Evolutionary conservation across 2,888 invertebrate genomes (phyloP), one percentile per base, ranked within the genome.

Genomic region (Lottia gigantea): DNA sequence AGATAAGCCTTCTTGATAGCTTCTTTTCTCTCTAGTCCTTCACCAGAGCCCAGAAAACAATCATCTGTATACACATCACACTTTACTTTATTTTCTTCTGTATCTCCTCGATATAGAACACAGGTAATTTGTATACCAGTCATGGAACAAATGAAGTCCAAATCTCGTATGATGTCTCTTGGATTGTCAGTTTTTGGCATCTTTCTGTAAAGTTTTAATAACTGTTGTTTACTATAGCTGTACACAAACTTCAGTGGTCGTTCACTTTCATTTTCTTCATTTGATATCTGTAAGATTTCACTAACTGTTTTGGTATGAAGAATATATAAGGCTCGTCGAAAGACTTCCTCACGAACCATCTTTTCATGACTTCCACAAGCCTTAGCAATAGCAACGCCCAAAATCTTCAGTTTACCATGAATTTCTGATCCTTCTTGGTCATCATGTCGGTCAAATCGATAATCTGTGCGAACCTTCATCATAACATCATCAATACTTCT

Each of bases 221-320:
- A 14, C 23, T 55, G 19, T 19, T 55, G 12, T 23, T 23, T 55
- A 12, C 19, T 23, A 14, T 23, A 55, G 14, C 23, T 55, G 12
- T 23, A 19, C 0, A 55, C 55, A 55, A 55, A 55, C 15, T 55
- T 55, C 8, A 14, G 19, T 55, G 19, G 19, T 12, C 19, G 19
- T 12, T 23, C 23, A 23, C 14, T 23, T 11, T 11, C 55, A 55
- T 55, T 55, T 55, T 23, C 23, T 55, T 55, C 23, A 55, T 55
- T 55, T 12, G 55, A 55, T 23, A 23, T 55, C 19, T 55, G 23
- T 19, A 55, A 55, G 23, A 55, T 55, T 55, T 55, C 55, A 55
- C 55, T 55, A 23, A 23, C 55, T 23, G 55, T 55, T 55, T 55
- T 55, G 14, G 55, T 55, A 23, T 55, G 55, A 19, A 55, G 55